Percentiles rank a stretch among this genome's conserved stretches.
Conservation (phyloP, 2,797 vertebrate genomes). For the Leuciscus waleckii region DNA sequence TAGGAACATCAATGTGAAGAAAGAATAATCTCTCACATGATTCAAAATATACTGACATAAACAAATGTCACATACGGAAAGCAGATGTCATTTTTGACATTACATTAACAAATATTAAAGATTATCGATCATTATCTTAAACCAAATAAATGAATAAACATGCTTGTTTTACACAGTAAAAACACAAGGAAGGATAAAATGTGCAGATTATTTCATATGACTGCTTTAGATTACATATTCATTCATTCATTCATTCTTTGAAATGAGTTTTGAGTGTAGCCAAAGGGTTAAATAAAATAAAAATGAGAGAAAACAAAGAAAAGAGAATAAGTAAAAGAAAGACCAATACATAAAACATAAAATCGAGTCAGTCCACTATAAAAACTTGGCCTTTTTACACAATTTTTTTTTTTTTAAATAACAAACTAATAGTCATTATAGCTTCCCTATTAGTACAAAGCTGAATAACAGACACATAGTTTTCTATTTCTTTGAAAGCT, state of each 20-base stretch:
- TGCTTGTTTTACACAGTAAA: not conserved
- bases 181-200: not conserved
- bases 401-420: too few relatives aligned
- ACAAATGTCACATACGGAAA: not conserved
- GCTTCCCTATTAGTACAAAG: not conserved
- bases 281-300: too few relatives aligned
- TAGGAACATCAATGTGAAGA: constrained; percentile 47
- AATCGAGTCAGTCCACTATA: not conserved
- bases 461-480: constrained; percentile 23
- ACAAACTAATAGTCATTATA: not conserved
- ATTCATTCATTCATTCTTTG: not conserved
- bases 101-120: not conserved
- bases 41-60: not conserved
- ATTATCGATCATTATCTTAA: too few relatives aligned
- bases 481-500: not conserved
- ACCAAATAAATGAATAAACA: not conserved
- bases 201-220: not conserved
- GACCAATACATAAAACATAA: not conserved
- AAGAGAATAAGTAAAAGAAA: not conserved
- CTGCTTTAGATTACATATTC: not conserved
- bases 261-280: too few relatives aligned
- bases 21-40: constrained; percentile 10
- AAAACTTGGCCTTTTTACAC: too few relatives aligned
- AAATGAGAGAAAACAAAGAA: not conserved
- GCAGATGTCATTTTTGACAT: not conserved